Conservation (phyloP, 2,888 invertebrate genomes). For the Yponomeuta plumbellus region DNA sequence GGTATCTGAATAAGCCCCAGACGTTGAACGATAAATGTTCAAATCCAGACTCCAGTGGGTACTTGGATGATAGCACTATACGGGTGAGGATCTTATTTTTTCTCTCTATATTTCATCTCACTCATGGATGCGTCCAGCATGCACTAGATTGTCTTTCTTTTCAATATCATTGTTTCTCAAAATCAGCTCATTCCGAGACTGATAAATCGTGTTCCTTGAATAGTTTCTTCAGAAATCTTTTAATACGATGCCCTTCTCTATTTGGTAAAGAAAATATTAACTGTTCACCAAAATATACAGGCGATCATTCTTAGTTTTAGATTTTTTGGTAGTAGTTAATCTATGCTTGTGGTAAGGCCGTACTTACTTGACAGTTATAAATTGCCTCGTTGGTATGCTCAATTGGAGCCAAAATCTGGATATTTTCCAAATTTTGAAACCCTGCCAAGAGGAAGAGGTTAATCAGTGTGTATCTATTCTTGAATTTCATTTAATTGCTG, state of each 20-base stretch:
- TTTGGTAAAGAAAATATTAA: too few species aligned
- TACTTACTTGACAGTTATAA: neutral
- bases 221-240: too few species aligned
- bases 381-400: neutral
- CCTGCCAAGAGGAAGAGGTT: neutral
- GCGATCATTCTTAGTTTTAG: too few species aligned
- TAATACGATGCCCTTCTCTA: too few species aligned
- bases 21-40: slow-evolving; percentile 88
- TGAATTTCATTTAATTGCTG: neutral
- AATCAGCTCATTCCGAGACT: too few species aligned
- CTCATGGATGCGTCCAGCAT: too few species aligned
- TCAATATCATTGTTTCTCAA: too few species aligned
- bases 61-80: slow-evolving; percentile 90
- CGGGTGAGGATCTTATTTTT: slow-evolving; percentile 76
- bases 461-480: neutral
- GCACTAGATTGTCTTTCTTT: too few species aligned
- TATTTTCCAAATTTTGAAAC: neutral
- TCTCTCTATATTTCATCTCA: neutral
- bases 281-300: too few species aligned
- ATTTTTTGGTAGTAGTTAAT: too few species aligned
- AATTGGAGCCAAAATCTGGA: neutral
- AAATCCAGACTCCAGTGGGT: slow-evolving; percentile 91
- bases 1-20: slow-evolving; percentile 88
- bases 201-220: too few species aligned
- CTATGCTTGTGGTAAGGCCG: too few species aligned